These are phyloP conservation scores for Zaprionus ornatus DNA, from an alignment of 1,140 invertebrate species.

Conservation along the genomic window DNA sequence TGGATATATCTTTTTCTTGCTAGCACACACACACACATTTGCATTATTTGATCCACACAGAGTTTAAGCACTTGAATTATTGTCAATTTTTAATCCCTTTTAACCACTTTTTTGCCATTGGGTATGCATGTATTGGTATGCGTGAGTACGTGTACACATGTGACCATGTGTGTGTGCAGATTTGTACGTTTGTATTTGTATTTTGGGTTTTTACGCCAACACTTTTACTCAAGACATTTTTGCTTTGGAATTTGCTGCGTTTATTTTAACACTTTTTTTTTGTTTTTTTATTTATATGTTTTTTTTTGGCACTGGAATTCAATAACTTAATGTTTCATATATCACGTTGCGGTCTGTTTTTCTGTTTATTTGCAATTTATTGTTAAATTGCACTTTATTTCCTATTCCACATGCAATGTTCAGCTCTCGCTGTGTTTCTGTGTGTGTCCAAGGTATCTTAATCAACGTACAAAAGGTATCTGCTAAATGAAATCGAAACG, in stretches of 20 bases:
- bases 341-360: constrained; percentile 30
- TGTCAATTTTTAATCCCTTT: constrained; percentile 69
- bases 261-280: constrained; percentile 28
- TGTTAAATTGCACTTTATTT: constrained; percentile 54
- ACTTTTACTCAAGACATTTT: constrained; percentile 76
- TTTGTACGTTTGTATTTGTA: constrained; percentile 42
- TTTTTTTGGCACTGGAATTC: constrained; percentile 54
- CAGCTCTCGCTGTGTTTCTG: constrained; percentile 55
- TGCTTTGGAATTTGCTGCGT: constrained; percentile 46
- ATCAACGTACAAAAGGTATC: constrained; percentile 83
- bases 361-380: constrained; percentile 29
- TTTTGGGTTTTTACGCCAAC: constrained; percentile 66
- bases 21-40: constrained; percentile 42
- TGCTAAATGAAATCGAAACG: constrained; percentile 83
- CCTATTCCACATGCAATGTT: constrained; percentile 51
- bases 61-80: constrained; percentile 66
- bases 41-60: constrained; percentile 41
- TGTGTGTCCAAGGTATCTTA: constrained; percentile 76
- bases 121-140: constrained; percentile 32
- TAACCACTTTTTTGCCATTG: constrained; percentile 53
- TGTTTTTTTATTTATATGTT: constrained; percentile 1
- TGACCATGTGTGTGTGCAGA: constrained; percentile 13
- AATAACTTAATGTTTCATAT: constrained; percentile 18
- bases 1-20: constrained; percentile 60
- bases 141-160: constrained; percentile 31